A percentile compares a stretch with the other conserved stretches of the same genome.
Conservation (phyloP, 2,888 invertebrate genomes). For the Drosophila mimica region DNA sequence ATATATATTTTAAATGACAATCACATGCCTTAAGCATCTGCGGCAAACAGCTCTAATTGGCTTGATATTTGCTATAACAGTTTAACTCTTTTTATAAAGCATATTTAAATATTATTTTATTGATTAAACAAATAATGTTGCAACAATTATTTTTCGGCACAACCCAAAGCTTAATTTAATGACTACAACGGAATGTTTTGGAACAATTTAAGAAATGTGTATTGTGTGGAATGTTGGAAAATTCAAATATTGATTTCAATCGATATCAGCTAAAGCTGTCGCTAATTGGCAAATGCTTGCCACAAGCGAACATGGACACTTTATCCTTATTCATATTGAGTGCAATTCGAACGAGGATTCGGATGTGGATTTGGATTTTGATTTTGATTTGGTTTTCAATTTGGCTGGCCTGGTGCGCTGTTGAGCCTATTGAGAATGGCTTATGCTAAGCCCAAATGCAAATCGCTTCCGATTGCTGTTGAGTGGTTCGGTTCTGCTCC, state of each 20-base stretch:
- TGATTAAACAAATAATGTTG: neutral
- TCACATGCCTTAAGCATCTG: neutral
- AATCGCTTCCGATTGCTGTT: constrained; percentile 25
- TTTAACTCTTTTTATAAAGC: neutral
- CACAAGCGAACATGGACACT: neutral
- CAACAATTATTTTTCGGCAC: neutral
- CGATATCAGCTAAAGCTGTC: neutral
- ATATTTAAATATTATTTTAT: neutral
- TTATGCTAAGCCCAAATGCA: constrained; percentile 34
- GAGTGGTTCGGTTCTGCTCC: constrained; percentile 1
- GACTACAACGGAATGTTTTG: neutral
- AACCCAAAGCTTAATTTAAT: neutral
- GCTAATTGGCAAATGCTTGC: neutral
- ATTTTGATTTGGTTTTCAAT: constrained; percentile 9
- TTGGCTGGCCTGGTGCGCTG: constrained; percentile 6
- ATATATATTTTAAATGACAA: neutral
- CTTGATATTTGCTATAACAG: neutral
- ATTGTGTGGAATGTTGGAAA: neutral
- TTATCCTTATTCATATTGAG: neutral
- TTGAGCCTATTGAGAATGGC: constrained; percentile 2
- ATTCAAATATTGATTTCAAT: neutral
- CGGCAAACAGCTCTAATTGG: neutral
- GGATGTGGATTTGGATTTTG: neutral
- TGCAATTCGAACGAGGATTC: neutral
- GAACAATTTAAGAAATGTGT: neutral